phyloP scores from a whole-genome alignment of 2,113 vertebrate species.

The Electrona antarctica region DNA sequence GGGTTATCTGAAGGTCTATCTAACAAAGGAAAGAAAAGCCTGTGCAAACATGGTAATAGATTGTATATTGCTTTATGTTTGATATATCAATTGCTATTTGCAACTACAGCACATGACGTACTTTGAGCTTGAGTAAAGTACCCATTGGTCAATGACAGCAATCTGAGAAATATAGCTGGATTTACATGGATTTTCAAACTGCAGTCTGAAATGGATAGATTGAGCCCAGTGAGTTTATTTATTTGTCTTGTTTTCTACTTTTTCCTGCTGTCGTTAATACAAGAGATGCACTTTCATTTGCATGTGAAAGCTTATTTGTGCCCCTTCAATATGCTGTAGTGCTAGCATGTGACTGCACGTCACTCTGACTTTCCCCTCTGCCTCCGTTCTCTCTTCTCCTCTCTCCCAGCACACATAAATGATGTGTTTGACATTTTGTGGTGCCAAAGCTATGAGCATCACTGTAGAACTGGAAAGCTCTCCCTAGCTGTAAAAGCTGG shows the following conservation, averaged over 20 bases:
- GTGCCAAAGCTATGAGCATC: conserved; percentile 43
- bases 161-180: conserved; percentile 16
- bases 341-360: conserved; percentile 24
- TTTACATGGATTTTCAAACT: conserved; percentile 4
- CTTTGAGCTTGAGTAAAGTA: neutral
- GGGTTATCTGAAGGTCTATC: conserved; percentile 44
- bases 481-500: conserved; percentile 25
- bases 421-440: conserved; percentile 52
- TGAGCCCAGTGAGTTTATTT: conserved; percentile 27
- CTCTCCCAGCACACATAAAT: conserved; percentile 24
- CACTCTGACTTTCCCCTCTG: conserved; percentile 14
- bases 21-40: neutral
- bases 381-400: conserved; percentile 11
- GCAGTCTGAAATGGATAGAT: conserved; percentile 37
- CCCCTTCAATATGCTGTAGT: conserved; percentile 15
- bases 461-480: conserved; percentile 30
- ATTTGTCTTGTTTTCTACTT: conserved; percentile 27
- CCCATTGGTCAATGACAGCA: conserved; percentile 17
- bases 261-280: conserved; percentile 58
- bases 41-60: too few species aligned
- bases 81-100: conserved; percentile 5
- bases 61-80: conserved; percentile 14
- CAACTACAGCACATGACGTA: neutral
- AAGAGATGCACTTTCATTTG: conserved; percentile 58
- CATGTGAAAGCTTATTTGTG: conserved; percentile 56